Percentiles rank a stretch among this genome's conserved stretches.
Evolutionary conservation across 2,797 vertebrate genomes (phyloP).

Genomic region (Heteromormyrus szaboi): DNA sequence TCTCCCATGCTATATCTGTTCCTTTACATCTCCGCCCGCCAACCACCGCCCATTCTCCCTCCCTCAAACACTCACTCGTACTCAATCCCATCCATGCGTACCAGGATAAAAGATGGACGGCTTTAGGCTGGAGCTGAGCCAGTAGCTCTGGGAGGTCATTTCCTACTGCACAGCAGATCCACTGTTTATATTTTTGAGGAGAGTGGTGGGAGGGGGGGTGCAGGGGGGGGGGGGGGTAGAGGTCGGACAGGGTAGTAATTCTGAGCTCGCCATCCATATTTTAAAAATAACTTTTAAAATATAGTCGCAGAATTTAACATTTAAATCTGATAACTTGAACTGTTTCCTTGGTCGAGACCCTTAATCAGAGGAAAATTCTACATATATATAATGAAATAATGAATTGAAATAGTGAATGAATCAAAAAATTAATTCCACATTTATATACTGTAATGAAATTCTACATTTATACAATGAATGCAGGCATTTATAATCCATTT

Average conservation of each 20-base stretch:
- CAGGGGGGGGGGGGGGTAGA: background rate
- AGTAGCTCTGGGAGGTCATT: conserved; percentile 68
- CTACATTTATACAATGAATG: background rate
- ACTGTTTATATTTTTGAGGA: conserved; percentile 60
- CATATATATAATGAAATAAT: background rate
- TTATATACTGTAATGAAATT: background rate
- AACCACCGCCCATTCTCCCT: background rate
- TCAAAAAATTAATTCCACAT: background rate
- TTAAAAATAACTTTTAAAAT: background rate
- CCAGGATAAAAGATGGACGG: conserved; percentile 60
- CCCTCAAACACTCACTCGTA: background rate
- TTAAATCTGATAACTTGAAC: background rate
- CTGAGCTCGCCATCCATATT: background rate
- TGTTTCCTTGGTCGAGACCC: background rate
- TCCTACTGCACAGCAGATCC: conserved; percentile 57
- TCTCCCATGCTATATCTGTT: conserved; percentile 31
- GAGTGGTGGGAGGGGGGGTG: background rate
- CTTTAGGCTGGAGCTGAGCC: conserved; percentile 61
- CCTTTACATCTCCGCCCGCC: conserved; percentile 28
- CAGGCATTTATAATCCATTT: background rate
- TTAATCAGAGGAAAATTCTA: background rate
- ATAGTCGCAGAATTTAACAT: background rate
- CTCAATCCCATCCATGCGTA: conserved; percentile 34
- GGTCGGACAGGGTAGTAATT: conserved; percentile 17
- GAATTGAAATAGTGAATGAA: background rate